Conservation (phyloP, 23 tunicate species). For the Clavelina lepadiformis region DNA sequence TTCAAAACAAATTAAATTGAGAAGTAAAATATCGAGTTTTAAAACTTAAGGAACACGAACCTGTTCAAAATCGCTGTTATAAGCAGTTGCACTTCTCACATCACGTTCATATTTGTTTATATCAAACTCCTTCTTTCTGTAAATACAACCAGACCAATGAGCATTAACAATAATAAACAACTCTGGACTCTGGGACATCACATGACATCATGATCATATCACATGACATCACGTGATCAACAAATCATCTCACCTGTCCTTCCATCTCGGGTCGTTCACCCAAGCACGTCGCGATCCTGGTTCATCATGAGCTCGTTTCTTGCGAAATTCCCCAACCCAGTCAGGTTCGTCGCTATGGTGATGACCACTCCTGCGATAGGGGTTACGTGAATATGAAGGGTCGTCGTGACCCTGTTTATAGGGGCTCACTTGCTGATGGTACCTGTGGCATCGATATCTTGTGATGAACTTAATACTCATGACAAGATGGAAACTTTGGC, state of each 20-base stretch:
- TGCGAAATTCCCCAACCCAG: constrained; percentile 82
- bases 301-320: constrained; percentile 35
- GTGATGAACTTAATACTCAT: no score
- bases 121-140: constrained; percentile 58
- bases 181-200: no score
- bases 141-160: no score
- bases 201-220: no score
- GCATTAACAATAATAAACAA: no score
- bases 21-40: background rate
- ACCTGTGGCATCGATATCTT: no score
- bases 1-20: background rate
- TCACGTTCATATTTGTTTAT: constrained; percentile 70
- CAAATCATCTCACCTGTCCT: constrained; percentile 3
- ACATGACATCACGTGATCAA: no score
- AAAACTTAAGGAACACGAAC: constrained; percentile 12
- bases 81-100: constrained; percentile 73
- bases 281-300: constrained; percentile 29
- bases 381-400: constrained; percentile 10
- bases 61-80: constrained; percentile 92
- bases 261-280: constrained; percentile 74
- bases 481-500: background rate
- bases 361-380: constrained; percentile 11
- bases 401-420: constrained; percentile 23
- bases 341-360: constrained; percentile 61
- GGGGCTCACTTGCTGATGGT: constrained; percentile 39